phyloP scores from a whole-genome alignment of 2,888 invertebrate species.

The Phymatocera aterrima region DNA sequence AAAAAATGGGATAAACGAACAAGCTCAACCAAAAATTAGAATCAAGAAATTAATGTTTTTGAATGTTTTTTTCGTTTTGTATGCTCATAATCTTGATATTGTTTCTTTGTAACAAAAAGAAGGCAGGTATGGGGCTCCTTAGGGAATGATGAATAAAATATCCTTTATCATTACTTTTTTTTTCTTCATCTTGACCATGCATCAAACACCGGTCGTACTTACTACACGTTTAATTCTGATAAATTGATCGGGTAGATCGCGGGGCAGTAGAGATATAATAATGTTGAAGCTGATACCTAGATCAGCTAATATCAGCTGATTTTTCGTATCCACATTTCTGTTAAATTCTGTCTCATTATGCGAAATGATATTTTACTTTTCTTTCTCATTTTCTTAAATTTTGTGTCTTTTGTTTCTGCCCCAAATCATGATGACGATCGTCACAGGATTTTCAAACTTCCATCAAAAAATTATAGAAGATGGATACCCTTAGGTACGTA shows the following conservation, averaged over 20 bases:
- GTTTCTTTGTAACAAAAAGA: not conserved
- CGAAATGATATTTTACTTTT: not conserved
- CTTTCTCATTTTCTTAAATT: no score
- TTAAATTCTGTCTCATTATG: not conserved
- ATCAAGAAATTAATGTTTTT: not conserved
- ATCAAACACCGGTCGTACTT: constrained; percentile 70
- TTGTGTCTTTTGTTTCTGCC: not conserved
- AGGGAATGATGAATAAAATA: constrained; percentile 46
- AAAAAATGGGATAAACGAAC: not conserved
- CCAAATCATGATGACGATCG: not conserved
- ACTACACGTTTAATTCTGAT: constrained; percentile 63
- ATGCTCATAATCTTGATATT: not conserved
- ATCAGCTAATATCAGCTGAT: not conserved
- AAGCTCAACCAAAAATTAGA: not conserved
- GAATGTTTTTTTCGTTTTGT: not conserved
- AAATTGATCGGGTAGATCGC: constrained; percentile 25
- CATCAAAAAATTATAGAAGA: no score
- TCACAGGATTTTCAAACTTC: not conserved
- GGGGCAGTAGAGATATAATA: not conserved
- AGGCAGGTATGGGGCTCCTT: not conserved
- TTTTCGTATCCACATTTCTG: not conserved
- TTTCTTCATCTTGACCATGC: constrained; percentile 64
- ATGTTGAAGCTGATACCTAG: constrained; percentile 47
- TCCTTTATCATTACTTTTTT: constrained; percentile 53
- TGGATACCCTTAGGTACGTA: not conserved